phyloP scores from a whole-genome alignment of 1,140 invertebrate species.

The Linepithema humile region DNA sequence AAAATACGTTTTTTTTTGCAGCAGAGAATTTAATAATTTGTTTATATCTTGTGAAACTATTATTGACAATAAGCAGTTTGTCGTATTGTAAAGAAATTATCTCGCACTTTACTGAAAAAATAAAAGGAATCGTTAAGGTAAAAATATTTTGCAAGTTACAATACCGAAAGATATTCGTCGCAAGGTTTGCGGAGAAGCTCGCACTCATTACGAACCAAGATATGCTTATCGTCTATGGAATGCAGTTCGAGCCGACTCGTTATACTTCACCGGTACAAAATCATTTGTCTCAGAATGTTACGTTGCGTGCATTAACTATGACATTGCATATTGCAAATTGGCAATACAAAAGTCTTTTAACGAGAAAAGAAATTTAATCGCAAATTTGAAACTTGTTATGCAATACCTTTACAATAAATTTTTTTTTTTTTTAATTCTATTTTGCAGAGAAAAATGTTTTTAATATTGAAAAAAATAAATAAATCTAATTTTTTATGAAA shows the following conservation, averaged over 20 bases:
- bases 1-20: neutral
- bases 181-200: constrained; percentile 40
- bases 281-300: constrained; percentile 34
- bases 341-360: neutral
- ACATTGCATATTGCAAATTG: constrained; percentile 1
- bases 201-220: constrained; percentile 67
- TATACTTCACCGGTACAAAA: constrained; percentile 48
- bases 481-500: neutral
- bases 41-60: neutral
- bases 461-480: neutral
- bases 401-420: neutral
- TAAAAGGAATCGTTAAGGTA: neutral
- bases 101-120: neutral
- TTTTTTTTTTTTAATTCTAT: neutral
- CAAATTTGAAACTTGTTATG: neutral
- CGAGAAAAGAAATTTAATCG: neutral
- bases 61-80: neutral
- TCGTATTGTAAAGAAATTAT: neutral
- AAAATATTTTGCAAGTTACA: constrained; percentile 38
- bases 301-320: constrained; percentile 12
- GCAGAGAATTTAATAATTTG: neutral
- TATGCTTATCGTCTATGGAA: constrained; percentile 72
- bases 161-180: constrained; percentile 49
- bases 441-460: neutral
- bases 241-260: constrained; percentile 56